A percentile compares a stretch with the other conserved stretches of the same genome.
Conservation (phyloP, 2,113 vertebrate species). For the Anguilla japonica region DNA sequence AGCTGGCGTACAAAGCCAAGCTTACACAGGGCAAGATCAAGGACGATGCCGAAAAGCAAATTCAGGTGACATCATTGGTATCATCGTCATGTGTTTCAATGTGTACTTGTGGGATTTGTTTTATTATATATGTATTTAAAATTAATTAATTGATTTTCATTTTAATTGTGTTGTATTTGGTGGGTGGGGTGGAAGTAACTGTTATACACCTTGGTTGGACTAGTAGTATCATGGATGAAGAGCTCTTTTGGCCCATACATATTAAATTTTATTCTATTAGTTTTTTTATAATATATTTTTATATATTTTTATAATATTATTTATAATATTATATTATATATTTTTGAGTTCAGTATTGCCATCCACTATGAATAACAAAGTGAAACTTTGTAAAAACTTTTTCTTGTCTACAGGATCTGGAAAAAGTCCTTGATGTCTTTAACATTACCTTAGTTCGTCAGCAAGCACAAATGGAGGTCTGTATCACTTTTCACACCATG, state of each 20-base stretch:
- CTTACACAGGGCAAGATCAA: slow-evolving; percentile 77
- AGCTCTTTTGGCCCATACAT: too few relatives aligned
- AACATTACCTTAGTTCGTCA: slow-evolving; percentile 89
- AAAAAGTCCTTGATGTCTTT: slow-evolving; percentile 89
- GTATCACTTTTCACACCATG: neutral
- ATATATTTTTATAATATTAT: too few relatives aligned
- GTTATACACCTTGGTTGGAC: too few relatives aligned
- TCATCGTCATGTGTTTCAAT: neutral
- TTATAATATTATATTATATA: too few relatives aligned
- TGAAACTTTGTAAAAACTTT: neutral
- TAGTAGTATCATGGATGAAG: too few relatives aligned
- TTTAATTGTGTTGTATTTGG: too few relatives aligned
- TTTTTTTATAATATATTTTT: neutral
- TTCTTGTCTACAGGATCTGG: slow-evolving; percentile 75
- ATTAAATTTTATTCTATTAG: too few relatives aligned
- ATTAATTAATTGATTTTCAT: neutral
- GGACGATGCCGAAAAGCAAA: slow-evolving; percentile 75
- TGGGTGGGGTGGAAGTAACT: too few relatives aligned
- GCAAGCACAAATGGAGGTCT: slow-evolving; percentile 91
- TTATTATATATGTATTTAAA: neutral
- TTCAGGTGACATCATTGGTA: slow-evolving; percentile 76
- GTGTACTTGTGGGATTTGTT: neutral
- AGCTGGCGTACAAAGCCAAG: slow-evolving; percentile 78
- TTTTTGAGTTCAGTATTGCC: neutral
- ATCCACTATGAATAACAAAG: neutral